Conservation (phyloP, 2,797 vertebrate genomes). For the Odontamblyopus lacepedii region DNA sequence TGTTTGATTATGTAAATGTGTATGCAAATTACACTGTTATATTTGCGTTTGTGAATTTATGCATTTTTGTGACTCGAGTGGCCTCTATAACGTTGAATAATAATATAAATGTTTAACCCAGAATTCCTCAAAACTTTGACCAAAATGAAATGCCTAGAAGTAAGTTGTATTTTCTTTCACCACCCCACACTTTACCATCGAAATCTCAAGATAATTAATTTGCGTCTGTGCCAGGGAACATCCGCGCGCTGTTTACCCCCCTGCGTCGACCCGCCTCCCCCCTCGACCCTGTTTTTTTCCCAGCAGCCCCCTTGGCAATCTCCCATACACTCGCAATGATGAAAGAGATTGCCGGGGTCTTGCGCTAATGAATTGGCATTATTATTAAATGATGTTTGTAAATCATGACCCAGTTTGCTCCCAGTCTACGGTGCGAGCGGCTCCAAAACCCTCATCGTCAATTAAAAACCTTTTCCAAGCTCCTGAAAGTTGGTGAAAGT, state of each 20-base stretch:
- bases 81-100: neutral
- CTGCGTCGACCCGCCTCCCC: constrained; percentile 10
- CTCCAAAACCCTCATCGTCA: constrained; percentile 62
- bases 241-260: constrained; percentile 56
- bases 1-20: constrained; percentile 10
- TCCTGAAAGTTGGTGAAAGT: constrained; percentile 35
- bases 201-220: constrained; percentile 46
- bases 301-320: constrained; percentile 63
- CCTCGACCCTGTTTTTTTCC: constrained; percentile 52
- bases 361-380: constrained; percentile 77
- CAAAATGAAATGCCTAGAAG: neutral
- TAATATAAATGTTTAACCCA: neutral
- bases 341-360: constrained; percentile 73
- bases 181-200: constrained; percentile 24
- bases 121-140: neutral
- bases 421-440: constrained; percentile 44
- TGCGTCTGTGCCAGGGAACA: constrained; percentile 30
- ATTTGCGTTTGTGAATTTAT: neutral
- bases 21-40: neutral
- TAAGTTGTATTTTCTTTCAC: neutral
- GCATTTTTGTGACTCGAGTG: neutral
- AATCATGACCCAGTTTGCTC: constrained; percentile 76
- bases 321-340: constrained; percentile 61
- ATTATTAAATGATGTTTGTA: constrained; percentile 81
- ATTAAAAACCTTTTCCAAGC: constrained; percentile 48